Percentiles rank a stretch among this genome's conserved stretches.
Conservation (phyloP, 35 echinoderm and acorn worm species). For the Holothuria glaberrima region DNA sequence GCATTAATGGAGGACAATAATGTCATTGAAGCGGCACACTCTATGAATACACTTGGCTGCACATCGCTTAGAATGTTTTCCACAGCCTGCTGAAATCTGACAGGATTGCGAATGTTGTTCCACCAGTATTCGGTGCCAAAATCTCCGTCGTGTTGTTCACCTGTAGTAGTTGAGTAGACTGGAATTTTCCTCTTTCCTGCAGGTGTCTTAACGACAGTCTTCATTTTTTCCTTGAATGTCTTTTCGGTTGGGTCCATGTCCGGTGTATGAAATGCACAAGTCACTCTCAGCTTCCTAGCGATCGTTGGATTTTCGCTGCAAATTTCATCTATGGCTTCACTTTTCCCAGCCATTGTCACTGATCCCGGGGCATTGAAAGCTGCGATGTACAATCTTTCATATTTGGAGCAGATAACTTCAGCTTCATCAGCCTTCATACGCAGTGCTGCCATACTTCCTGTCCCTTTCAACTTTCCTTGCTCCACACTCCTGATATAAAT, state of each 20-base stretch:
- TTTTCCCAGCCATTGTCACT: slow-evolving; percentile 74
- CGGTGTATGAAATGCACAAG: slow-evolving; percentile 89
- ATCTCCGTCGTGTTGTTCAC: slow-evolving; percentile 72
- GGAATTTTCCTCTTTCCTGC: slow-evolving; percentile 46
- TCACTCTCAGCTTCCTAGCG: slow-evolving; percentile 75
- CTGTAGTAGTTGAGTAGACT: slow-evolving; percentile 84
- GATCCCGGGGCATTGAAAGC: slow-evolving; percentile 90
- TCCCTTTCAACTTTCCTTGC: slow-evolving; percentile 82
- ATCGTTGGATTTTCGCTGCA: slow-evolving; percentile 57
- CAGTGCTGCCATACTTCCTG: slow-evolving; percentile 89
- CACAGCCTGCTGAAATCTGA: slow-evolving; percentile 80
- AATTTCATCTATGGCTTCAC: slow-evolving; percentile 73
- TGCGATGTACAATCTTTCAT: slow-evolving; percentile 77
- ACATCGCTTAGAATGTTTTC: slow-evolving; percentile 69
- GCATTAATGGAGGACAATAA: slow-evolving; percentile 77
- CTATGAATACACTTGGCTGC: slow-evolving; percentile 72
- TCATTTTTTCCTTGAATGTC: slow-evolving; percentile 76
- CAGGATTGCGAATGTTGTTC: slow-evolving; percentile 84
- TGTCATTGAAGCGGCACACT: slow-evolving; percentile 78
- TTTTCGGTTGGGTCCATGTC: slow-evolving; percentile 84
- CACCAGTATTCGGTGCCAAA: slow-evolving; percentile 94
- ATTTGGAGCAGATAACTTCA: slow-evolving; percentile 65
- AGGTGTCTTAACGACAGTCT: slow-evolving; percentile 63
- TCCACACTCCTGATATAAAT: slow-evolving; percentile 85
- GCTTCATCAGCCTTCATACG: slow-evolving; percentile 72